These are phyloP conservation scores for Acipenser ruthenus DNA, from an alignment of 2,797 vertebrate species.

Conservation along the genomic window DNA sequence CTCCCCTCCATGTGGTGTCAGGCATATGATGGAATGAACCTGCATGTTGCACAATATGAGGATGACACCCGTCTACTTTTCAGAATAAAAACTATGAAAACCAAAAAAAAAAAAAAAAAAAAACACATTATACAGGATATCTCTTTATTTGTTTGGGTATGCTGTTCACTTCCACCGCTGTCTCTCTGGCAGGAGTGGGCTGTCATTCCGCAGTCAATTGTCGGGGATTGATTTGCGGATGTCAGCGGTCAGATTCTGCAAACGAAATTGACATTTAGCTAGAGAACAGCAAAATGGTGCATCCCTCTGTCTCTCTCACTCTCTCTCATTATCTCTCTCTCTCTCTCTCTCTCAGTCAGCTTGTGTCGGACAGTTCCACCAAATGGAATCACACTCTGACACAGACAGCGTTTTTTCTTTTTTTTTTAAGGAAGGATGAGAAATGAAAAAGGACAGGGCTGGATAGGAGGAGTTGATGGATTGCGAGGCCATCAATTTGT, in stretches of 20 bases:
- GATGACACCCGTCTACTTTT: no score
- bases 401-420: constrained; percentile 1
- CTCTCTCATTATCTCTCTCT: constrained; percentile 24
- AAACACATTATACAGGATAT: no score
- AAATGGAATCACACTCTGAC: no score
- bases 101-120: no score
- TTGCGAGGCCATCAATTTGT: constrained; percentile 74
- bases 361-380: constrained; percentile 12
- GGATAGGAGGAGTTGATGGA: constrained; percentile 69
- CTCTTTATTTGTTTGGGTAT: no score
- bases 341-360: constrained; percentile 7
- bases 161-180: background rate
- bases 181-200: background rate
- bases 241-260: background rate
- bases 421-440: constrained; percentile 37
- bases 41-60: no score
- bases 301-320: constrained; percentile 24
- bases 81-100: no score
- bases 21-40: no score
- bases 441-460: constrained; percentile 52
- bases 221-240: constrained; percentile 19
- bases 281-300: constrained; percentile 24
- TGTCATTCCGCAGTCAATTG: background rate
- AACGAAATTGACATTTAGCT: constrained; percentile 1
- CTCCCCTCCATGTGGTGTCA: no score